phyloP scores from a whole-genome alignment of 2,888 invertebrate species.

The Erebia epiphron region DNA sequence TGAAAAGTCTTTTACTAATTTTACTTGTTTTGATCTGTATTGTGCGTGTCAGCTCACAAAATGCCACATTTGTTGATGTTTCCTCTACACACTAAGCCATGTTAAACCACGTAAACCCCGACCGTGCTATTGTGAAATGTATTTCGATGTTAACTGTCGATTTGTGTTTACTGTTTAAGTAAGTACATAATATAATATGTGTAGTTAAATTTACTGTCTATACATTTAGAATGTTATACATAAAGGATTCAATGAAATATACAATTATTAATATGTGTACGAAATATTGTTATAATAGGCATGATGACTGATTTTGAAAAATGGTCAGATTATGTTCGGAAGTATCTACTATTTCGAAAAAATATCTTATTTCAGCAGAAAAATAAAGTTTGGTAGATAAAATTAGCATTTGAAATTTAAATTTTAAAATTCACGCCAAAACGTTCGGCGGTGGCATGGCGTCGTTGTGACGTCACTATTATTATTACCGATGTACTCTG shows the following conservation, averaged over 20 bases:
- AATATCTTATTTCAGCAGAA: too few species aligned
- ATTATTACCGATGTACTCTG: too few species aligned
- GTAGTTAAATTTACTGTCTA: neutral
- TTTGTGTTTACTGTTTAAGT: conserved; percentile 12
- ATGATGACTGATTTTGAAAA: too few species aligned
- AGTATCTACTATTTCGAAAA: too few species aligned
- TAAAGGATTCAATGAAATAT: neutral
- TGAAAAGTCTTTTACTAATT: too few species aligned
- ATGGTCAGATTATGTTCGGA: too few species aligned
- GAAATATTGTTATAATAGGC: too few species aligned
- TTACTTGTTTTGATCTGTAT: neutral
- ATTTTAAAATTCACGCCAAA: too few species aligned
- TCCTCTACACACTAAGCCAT: neutral
- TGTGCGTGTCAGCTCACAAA: neutral
- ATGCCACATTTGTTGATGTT: neutral
- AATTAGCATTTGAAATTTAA: too few species aligned
- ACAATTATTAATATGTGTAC: neutral
- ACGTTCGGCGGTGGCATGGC: too few species aligned
- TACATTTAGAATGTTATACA: conserved; percentile 4
- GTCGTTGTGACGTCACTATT: too few species aligned
- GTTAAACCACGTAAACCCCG: neutral
- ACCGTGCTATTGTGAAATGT: neutral
- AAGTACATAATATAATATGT: neutral
- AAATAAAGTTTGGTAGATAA: too few species aligned
- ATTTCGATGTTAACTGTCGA: conserved; percentile 1